Base-by-base conservation (phyloP, 2,797 vertebrate genomes). In the Macropus fuliginosus region DNA sequence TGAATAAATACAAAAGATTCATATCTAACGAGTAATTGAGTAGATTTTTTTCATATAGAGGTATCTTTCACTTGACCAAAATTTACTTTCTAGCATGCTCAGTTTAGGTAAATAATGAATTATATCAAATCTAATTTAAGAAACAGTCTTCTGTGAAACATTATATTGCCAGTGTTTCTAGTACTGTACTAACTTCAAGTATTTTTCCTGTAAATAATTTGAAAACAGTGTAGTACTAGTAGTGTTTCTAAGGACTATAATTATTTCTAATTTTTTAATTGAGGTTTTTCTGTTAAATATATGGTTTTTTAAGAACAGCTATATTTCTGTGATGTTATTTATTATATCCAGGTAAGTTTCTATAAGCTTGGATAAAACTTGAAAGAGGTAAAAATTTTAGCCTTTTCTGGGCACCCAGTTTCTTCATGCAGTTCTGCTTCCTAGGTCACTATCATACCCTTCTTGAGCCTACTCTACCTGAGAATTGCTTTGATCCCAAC, bases 71-170 rank as follows among this genome's bases (percentile, higher is more conserved):
- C 24, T 94, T 92, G 74, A 94, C 34, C 90, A 50, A 91, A 90
- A 95, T 92, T 93, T 34, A 95, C 55, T 96, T 90, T 93, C 46
- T 11, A 92, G 90, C 59, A 93, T 92, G 92, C 54, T 89, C 90
- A 81, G 57, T 1, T 34, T 91, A 94, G 56, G 24, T 74, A 90
- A 91, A 74, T 46, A 93, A 46, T 91, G 54, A 92, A 91, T 95
- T 54, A 81, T 62, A 66, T 56, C 18, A 55, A 14, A 90, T 14
- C 95, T 18, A 95, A 87, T 87, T 95, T 90, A 54, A 34, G 91
- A 21, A 57, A 50, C 56, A 50, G 46, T 46, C 5, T 81, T 92
- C 93, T 66, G 31, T n/a, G 34, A n/a, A 66, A 14, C 24, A 62
- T 74, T 81, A 81, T 46, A 46, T 81, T 81, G 74, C 18, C 40